Evolutionary conservation across 2,113 vertebrate genomes (phyloP).

Genomic region (Chrysochloris asiatica): DNA sequence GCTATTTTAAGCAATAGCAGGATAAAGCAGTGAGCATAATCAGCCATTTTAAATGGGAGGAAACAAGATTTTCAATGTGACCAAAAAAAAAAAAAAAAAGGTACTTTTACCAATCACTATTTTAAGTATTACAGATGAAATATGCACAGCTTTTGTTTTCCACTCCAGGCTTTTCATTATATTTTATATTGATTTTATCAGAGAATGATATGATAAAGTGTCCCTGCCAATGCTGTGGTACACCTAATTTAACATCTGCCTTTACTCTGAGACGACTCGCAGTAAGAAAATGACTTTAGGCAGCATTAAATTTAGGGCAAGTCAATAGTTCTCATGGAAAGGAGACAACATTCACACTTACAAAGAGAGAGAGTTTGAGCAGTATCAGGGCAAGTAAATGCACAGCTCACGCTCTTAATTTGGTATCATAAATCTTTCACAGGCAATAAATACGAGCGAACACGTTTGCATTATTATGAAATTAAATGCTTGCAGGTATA

Average conservation of each 20-base stretch:
- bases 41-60: constrained; percentile 3
- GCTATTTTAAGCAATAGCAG: constrained; percentile 52
- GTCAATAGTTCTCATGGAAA: constrained; percentile 65
- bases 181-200: constrained; percentile 66
- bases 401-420: neutral
- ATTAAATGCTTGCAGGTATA: neutral
- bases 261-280: constrained; percentile 28
- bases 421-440: neutral
- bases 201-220: constrained; percentile 41
- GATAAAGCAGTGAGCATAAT: constrained; percentile 21
- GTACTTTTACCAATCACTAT: constrained; percentile 31
- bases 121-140: constrained; percentile 43
- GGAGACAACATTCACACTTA: neutral
- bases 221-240: constrained; percentile 34
- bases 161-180: constrained; percentile 42
- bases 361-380: neutral
- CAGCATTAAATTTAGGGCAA: constrained; percentile 58
- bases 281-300: constrained; percentile 19
- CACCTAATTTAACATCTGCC: constrained; percentile 48
- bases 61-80: constrained; percentile 28
- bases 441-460: neutral
- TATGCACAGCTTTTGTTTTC: neutral
- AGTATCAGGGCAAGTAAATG: constrained; percentile 47
- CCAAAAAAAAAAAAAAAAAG: neutral
- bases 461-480: neutral